phyloP scores from a whole-genome alignment of 2,888 invertebrate species.

The Craniophora ligustri region DNA sequence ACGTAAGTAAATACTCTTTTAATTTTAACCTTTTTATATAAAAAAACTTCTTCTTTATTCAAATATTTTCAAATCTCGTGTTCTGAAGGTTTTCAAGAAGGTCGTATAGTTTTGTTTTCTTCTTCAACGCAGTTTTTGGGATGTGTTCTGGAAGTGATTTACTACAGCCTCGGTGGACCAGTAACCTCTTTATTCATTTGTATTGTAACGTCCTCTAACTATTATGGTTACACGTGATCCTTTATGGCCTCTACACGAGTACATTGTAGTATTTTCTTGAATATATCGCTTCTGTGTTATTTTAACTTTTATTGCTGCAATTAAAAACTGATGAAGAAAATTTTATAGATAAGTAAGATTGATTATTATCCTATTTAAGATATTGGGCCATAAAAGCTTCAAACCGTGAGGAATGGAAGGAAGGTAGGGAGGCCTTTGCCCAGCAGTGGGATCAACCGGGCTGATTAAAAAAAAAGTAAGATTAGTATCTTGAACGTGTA shows the following conservation, averaged over 20 bases:
- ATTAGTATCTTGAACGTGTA: too few relatives aligned
- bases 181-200: constrained; percentile 32
- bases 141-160: constrained; percentile 22
- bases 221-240: constrained; percentile 11
- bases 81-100: background rate
- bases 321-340: too few relatives aligned
- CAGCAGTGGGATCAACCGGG: too few relatives aligned
- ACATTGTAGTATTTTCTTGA: too few relatives aligned
- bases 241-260: background rate
- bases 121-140: background rate
- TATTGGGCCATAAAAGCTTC: too few relatives aligned
- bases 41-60: constrained; percentile 9
- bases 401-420: too few relatives aligned
- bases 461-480: too few relatives aligned
- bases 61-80: background rate
- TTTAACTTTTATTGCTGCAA: too few relatives aligned
- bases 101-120: background rate
- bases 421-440: too few relatives aligned
- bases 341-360: too few relatives aligned
- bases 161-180: constrained; percentile 14
- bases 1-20: constrained; percentile 38
- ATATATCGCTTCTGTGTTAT: too few relatives aligned
- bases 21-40: constrained; percentile 3
- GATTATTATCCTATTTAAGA: too few relatives aligned
- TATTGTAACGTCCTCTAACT: constrained; percentile 27